Percentiles rank a stretch among this genome's conserved stretches.
Evolutionary conservation across 2,797 vertebrate species (phyloP).

Genomic region (Poeciliopsis presidionis): DNA sequence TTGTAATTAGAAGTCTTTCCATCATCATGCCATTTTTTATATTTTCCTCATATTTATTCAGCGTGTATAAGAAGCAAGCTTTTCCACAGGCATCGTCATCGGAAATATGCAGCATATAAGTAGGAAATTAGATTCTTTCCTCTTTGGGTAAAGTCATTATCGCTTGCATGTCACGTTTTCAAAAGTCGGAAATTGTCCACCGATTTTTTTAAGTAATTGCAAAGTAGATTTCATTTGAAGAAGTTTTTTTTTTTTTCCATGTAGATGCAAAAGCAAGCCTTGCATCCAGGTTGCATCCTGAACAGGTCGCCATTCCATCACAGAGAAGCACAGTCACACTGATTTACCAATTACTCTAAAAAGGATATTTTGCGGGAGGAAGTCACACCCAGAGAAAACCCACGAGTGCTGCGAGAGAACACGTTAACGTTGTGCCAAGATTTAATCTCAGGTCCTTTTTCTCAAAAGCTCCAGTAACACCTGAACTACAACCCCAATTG

Average conservation of each 20-base stretch:
- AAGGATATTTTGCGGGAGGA: background rate
- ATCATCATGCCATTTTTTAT: background rate
- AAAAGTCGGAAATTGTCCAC: background rate
- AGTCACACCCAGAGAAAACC: background rate
- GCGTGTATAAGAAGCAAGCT: background rate
- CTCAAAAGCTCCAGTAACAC: background rate
- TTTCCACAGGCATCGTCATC: background rate
- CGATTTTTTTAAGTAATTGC: background rate
- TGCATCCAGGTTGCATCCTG: background rate
- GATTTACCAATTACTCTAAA: background rate
- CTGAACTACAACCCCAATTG: background rate
- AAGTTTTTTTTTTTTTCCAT: background rate
- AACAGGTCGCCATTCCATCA: background rate
- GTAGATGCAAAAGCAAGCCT: background rate
- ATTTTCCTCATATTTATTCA: background rate
- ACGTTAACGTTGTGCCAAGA: background rate
- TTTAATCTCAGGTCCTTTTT: background rate
- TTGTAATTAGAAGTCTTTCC: background rate
- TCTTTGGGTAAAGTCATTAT: background rate
- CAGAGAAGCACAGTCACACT: background rate
- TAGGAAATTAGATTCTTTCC: background rate
- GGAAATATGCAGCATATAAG: background rate
- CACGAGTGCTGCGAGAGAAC: background rate
- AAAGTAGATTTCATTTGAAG: background rate
- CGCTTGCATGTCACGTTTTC: background rate